phyloP scores from a whole-genome alignment of 2,888 invertebrate genomes.

The Folsomia manolachei region DNA sequence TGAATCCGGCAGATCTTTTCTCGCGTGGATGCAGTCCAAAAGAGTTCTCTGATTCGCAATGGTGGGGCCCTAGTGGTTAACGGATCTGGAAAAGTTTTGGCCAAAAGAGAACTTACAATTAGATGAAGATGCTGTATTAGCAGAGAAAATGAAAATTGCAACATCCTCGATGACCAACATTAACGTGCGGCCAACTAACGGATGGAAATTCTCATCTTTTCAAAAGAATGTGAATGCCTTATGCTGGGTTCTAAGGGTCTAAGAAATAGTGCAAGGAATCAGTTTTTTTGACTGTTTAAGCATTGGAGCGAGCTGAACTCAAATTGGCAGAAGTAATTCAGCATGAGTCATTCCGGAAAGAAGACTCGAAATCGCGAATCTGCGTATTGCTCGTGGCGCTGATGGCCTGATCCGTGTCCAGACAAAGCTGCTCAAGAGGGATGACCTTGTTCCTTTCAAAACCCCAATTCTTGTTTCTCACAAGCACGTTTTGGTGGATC shows the following conservation, averaged over 20 bases:
- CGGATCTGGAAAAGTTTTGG: not conserved
- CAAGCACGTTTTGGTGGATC: not conserved
- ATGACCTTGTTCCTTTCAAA: not conserved
- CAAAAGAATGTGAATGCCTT: not conserved
- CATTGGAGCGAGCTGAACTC: not conserved
- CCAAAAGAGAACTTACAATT: not conserved
- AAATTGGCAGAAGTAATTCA: not conserved
- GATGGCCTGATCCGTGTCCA: not conserved
- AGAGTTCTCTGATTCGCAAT: not conserved
- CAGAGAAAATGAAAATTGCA: not conserved
- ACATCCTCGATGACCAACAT: not conserved
- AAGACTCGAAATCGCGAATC: not conserved
- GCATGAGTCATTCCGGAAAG: not conserved
- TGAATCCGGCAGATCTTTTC: not conserved
- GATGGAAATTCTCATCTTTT: not conserved
- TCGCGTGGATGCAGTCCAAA: not conserved
- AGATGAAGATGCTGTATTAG: not conserved
- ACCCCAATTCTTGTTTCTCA: not conserved
- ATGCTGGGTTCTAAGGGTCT: no score
- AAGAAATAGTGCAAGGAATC: no score
- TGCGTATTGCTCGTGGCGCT: not conserved
- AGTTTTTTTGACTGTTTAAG: no score
- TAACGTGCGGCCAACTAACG: not conserved
- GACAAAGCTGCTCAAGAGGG: not conserved
- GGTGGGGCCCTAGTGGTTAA: not conserved